Conservation (phyloP, 2,797 vertebrate species). For the Clarias fuscus region DNA sequence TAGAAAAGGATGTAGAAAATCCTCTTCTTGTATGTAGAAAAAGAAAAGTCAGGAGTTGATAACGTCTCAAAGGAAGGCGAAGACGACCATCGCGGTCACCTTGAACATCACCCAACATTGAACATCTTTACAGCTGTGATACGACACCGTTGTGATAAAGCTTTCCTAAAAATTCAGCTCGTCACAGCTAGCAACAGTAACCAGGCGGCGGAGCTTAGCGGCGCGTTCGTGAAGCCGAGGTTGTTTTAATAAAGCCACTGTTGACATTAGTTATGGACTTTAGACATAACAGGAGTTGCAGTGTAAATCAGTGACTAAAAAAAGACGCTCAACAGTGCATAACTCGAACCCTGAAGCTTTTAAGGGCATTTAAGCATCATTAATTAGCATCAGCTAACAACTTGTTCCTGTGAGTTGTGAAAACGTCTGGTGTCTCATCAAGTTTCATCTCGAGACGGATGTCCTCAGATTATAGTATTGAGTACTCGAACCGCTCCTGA, state of each 20-base stretch:
- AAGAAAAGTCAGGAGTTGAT: neutral
- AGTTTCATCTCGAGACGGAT: neutral
- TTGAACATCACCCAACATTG: no score
- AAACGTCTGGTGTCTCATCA: neutral
- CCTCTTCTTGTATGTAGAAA: neutral
- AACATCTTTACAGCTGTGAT: no score
- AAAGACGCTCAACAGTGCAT: no score
- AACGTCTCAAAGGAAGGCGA: neutral
- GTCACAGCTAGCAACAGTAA: neutral
- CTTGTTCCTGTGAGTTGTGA: neutral
- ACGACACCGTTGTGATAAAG: neutral
- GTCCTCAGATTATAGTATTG: neutral
- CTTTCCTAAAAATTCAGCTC: neutral
- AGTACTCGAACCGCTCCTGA: neutral
- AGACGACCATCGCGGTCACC: no score
- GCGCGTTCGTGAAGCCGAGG: neutral
- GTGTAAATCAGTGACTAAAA: conserved; percentile 12
- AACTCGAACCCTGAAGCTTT: neutral
- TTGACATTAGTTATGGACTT: conserved; percentile 23
- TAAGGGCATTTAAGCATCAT: no score
- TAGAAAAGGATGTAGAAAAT: neutral
- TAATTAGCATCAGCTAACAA: neutral
- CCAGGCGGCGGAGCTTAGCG: neutral
- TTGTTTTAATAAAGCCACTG: conserved; percentile 11
- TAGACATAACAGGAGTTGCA: neutral